Evolutionary conservation across 1,140 invertebrate species (phyloP).

Genomic region (Helicoverpa zea): DNA sequence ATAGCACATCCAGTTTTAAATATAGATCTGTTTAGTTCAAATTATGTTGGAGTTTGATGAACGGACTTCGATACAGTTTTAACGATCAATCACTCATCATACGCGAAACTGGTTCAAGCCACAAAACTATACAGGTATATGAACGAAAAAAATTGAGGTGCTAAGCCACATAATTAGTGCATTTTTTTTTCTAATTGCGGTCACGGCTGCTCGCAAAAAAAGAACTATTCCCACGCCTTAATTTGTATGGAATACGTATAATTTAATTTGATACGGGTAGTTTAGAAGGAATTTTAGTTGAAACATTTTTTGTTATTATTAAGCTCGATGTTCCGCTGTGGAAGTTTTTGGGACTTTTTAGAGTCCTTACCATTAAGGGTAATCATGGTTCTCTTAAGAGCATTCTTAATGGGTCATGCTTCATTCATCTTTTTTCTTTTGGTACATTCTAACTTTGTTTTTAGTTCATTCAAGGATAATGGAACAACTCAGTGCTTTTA

Average conservation of each 20-base stretch:
- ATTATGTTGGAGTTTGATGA: not conserved
- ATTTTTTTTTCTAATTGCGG: conserved; percentile 43
- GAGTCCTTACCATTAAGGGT: conserved; percentile 21
- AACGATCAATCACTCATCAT: not conserved
- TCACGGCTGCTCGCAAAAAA: conserved; percentile 51
- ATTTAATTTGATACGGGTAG: conserved; percentile 72
- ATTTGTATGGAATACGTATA: conserved; percentile 71
- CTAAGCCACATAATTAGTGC: conserved; percentile 40
- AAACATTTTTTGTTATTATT: conserved; percentile 34
- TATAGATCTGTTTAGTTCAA: not conserved
- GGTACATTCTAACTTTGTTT: no score
- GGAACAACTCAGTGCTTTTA: no score
- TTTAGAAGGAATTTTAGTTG: conserved; percentile 56
- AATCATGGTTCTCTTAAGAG: not conserved
- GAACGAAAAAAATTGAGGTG: not conserved
- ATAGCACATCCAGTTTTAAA: not conserved
- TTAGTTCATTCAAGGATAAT: no score
- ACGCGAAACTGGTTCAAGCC: not conserved
- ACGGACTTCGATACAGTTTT: not conserved
- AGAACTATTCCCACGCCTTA: conserved; percentile 69
- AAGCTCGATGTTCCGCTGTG: conserved; percentile 38
- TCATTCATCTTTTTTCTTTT: conserved; percentile 20
- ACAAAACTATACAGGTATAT: not conserved
- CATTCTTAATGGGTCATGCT: conserved; percentile 21
- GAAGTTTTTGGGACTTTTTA: not conserved